Conservation (phyloP, 1,140 invertebrate genomes). For the Notospermus geniculatus region DNA sequence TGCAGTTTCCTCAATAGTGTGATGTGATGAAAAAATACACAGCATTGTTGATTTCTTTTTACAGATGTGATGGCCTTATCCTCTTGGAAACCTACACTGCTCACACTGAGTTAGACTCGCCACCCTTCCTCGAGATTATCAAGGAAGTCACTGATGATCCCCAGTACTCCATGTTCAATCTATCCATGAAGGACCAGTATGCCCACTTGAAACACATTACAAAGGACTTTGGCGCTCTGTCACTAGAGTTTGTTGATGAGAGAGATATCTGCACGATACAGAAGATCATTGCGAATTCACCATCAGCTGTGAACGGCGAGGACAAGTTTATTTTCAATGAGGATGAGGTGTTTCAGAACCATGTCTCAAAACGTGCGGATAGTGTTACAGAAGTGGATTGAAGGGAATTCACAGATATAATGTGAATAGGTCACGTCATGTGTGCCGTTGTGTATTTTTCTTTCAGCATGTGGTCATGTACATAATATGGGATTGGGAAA, state of each 20-base stretch:
- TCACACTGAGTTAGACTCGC: constrained; percentile 68
- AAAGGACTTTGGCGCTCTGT: neutral
- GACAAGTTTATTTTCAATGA: constrained; percentile 3
- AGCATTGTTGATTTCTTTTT: constrained; percentile 53
- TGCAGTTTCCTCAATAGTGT: too few relatives aligned
- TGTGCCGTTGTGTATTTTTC: too few relatives aligned
- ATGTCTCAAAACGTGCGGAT: too few relatives aligned
- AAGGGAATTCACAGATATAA: too few relatives aligned
- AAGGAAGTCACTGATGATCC: constrained; percentile 91
- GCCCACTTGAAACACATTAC: constrained; percentile 2
- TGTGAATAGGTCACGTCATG: too few relatives aligned
- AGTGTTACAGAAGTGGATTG: too few relatives aligned
- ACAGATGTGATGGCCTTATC: constrained; percentile 74
- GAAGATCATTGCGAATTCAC: constrained; percentile 6
- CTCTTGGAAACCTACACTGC: constrained; percentile 96
- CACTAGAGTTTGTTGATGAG: constrained; percentile 2
- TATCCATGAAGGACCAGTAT: constrained; percentile 84
- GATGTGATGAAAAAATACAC: too few relatives aligned
- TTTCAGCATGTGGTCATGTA: too few relatives aligned
- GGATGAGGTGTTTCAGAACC: neutral
- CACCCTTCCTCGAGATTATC: constrained; percentile 82
- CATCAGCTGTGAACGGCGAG: constrained; percentile 3
- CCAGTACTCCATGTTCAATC: constrained; percentile 94
- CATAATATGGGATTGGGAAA: too few relatives aligned
- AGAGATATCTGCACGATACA: constrained; percentile 10